Evolutionary conservation across 2,797 vertebrate genomes (phyloP), one percentile per base, ranked within the genome.

Genomic region (Chaetodon trifasciatus): DNA sequence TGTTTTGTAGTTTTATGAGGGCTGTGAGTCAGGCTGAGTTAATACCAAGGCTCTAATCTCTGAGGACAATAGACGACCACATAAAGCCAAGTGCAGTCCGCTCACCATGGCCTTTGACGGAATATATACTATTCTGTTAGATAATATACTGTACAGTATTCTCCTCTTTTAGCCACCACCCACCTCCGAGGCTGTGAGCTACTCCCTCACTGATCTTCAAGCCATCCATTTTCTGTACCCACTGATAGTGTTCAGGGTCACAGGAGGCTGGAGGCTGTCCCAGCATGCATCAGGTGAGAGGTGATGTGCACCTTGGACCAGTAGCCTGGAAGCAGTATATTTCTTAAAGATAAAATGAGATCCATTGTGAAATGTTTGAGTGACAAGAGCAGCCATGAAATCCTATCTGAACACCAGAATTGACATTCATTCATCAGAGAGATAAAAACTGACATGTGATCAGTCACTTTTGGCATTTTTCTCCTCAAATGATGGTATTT

Each of bases 161-260:
- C 28, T 69, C 23, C 28, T 21, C 61, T 81, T 81, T 58, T 71
- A 76, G 61, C 66, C 66, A 21, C 61, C 61, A 17, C 74, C 74
- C 73, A 77, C 79, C 8, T 6, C 23, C 40, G 24, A 11, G 50
- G 56, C 65, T 37, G 53, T 44, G 64, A 66, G 42, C 50, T 47
- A 35, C 70, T 67, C 61, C 35, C 72, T 55, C 40, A 4, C 50
- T 68, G n/a, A 73, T 57, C 44, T 44, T 55, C 21, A 23, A 0
- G 28, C 21, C 63, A 57, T 74, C 78, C 77, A 62, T 66, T 44
- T 55, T 65, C 71, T 46, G 8, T 6, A 39, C 37, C 49, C 47
- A 53, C 56, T 40, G 62, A n/a, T 49, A 7, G 3, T 56, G 55
- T 39, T 60, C 23, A 42, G 66, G 44, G 55, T 49, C 2, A 13